A percentile compares a stretch with the other conserved stretches of the same genome.
Evolutionary conservation across 2,888 invertebrate species (phyloP).

Genomic region (Cosmopolites sordidus): DNA sequence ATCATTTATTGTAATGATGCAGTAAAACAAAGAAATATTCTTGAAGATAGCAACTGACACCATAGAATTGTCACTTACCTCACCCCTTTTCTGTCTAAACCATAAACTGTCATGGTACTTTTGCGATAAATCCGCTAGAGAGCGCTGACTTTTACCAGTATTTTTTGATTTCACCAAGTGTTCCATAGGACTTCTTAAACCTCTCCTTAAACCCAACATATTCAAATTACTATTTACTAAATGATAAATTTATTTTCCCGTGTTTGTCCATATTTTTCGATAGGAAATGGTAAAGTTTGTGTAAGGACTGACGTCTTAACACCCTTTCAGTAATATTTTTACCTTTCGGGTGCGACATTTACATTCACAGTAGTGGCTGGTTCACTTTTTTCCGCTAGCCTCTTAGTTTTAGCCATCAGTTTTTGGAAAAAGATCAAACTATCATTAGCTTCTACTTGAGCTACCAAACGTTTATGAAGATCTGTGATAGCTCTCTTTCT

Average conservation of each 20-base stretch:
- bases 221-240: too few species aligned
- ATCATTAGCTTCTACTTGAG: conserved; percentile 37
- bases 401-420: conserved; percentile 30
- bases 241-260: too few species aligned
- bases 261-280: too few species aligned
- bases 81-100: conserved; percentile 28
- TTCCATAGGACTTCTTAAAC: background rate
- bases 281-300: too few species aligned
- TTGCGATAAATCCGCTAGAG: conserved; percentile 15
- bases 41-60: too few species aligned
- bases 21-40: too few species aligned
- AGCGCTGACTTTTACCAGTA: background rate
- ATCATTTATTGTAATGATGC: too few species aligned
- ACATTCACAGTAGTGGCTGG: background rate
- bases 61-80: conserved; percentile 1
- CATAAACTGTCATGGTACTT: conserved; percentile 38
- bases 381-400: background rate
- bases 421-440: conserved; percentile 38
- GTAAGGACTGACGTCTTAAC: too few species aligned
- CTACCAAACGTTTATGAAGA: conserved; percentile 33
- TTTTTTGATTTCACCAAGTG: background rate
- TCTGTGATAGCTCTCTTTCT: conserved; percentile 33
- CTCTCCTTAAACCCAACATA: too few species aligned
- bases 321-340: too few species aligned
- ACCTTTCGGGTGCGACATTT: background rate